These are phyloP conservation scores for Danaus plexippus DNA, from an alignment of 1,140 invertebrate species.

Conservation along the genomic window DNA sequence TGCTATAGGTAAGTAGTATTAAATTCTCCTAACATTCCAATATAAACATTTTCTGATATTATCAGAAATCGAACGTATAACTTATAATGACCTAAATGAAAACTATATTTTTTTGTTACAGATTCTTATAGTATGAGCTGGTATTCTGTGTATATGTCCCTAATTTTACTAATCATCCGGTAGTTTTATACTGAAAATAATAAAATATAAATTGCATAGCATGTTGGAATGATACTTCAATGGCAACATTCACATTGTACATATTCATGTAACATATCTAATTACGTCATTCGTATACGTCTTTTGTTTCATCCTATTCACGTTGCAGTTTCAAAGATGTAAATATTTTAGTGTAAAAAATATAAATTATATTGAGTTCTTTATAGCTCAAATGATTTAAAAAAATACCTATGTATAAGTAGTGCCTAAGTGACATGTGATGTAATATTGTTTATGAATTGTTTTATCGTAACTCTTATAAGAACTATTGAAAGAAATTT, in stretches of 20 bases:
- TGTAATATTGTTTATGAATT: constrained; percentile 12
- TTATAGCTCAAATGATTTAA: constrained; percentile 18
- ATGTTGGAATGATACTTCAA: constrained; percentile 1
- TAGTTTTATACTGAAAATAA: constrained; percentile 18
- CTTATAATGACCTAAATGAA: constrained; percentile 7
- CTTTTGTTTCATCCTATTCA: not conserved
- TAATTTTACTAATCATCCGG: constrained; percentile 24
- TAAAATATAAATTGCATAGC: constrained; percentile 1
- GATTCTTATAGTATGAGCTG: constrained; percentile 14
- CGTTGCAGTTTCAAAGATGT: constrained; percentile 2
- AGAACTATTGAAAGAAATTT: constrained; percentile 4
- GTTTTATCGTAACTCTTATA: not conserved
- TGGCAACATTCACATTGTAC: constrained; percentile 17
- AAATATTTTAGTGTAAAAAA: constrained; percentile 1
- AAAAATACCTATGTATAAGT: constrained; percentile 10
- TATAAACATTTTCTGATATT: constrained; percentile 10
- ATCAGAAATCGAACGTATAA: constrained; percentile 8
- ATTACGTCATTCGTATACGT: constrained; percentile 7
- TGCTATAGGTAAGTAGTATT: constrained; percentile 47
- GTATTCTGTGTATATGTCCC: constrained; percentile 13
- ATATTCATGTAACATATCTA: constrained; percentile 25
- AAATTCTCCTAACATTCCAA: constrained; percentile 12
- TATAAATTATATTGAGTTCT: constrained; percentile 8
- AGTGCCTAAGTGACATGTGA: constrained; percentile 26
- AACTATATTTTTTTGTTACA: constrained; percentile 20